Evolutionary conservation across 1,140 invertebrate species (phyloP).

Genomic region (Sminthurides bifidus): DNA sequence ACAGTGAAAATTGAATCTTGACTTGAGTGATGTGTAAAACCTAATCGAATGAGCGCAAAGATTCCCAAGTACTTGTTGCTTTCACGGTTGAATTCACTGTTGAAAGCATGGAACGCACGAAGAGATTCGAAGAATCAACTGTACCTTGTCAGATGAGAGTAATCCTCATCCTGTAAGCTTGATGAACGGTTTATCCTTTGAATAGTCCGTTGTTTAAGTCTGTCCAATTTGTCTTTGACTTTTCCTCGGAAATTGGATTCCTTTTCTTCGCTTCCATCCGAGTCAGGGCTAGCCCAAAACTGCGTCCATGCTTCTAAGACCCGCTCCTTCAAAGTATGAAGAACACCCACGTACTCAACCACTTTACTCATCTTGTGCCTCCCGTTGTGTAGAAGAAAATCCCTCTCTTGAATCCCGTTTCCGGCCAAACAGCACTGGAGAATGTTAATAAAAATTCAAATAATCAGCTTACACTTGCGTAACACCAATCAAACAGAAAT

Average conservation of each 20-base stretch:
- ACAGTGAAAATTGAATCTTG: no score
- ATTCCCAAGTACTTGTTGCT: no score
- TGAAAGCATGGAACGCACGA: background rate
- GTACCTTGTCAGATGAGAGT: constrained; percentile 27
- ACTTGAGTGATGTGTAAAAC: no score
- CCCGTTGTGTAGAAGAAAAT: no score
- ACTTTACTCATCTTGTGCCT: constrained; percentile 16
- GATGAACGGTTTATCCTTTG: constrained; percentile 16
- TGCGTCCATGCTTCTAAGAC: constrained; percentile 23
- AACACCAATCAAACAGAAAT: no score
- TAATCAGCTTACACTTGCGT: no score
- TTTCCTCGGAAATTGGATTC: constrained; percentile 23
- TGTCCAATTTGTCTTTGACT: constrained; percentile 25
- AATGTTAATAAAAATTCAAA: no score
- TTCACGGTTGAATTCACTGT: no score
- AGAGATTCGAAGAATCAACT: constrained; percentile 5
- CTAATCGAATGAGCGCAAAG: no score
- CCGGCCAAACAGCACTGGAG: no score
- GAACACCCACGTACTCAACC: constrained; percentile 23
- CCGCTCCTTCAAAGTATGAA: constrained; percentile 22
- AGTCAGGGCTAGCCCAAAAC: constrained; percentile 6
- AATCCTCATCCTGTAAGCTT: constrained; percentile 12
- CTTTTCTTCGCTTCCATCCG: constrained; percentile 1
- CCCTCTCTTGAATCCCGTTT: no score
- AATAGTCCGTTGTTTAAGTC: constrained; percentile 16